phyloP scores from a whole-genome alignment of 2,797 vertebrate genomes.

The Leptoclinus maculatus region DNA sequence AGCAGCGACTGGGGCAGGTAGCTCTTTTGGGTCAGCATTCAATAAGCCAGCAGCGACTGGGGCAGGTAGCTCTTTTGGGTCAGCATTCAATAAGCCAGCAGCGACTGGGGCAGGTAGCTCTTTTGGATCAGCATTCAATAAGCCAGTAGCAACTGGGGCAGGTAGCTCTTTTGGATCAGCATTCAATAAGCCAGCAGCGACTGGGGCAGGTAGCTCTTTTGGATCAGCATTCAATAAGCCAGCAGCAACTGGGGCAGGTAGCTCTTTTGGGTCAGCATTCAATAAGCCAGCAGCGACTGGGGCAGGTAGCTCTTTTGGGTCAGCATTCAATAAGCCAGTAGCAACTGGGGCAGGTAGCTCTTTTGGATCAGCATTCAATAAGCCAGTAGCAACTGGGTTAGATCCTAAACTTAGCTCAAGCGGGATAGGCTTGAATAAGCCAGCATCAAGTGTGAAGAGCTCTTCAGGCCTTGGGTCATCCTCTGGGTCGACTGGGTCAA shows the following conservation, averaged over 20 bases:
- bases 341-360: slow-evolving; percentile 18
- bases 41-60: no score
- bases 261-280: slow-evolving; percentile 7
- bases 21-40: no score
- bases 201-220: slow-evolving; percentile 13
- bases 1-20: no score
- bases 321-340: slow-evolving; percentile 16
- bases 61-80: no score
- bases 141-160: slow-evolving; percentile 5
- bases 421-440: slow-evolving; percentile 22
- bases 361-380: slow-evolving; percentile 14
- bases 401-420: slow-evolving; percentile 3
- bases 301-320: slow-evolving; percentile 19
- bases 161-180: slow-evolving; percentile 9
- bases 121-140: not conserved
- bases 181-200: slow-evolving; percentile 29
- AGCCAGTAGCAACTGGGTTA: not conserved
- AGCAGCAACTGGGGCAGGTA: slow-evolving; percentile 23
- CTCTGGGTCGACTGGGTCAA: not conserved
- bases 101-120: slow-evolving; percentile 11
- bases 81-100: no score
- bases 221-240: slow-evolving; percentile 29
- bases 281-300: slow-evolving; percentile 16
- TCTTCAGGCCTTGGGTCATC: slow-evolving; percentile 6
- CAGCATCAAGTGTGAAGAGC: slow-evolving; percentile 9